Evolutionary conservation across 1,140 invertebrate genomes (phyloP).

Genomic region (Brachionus rotundiformis): DNA sequence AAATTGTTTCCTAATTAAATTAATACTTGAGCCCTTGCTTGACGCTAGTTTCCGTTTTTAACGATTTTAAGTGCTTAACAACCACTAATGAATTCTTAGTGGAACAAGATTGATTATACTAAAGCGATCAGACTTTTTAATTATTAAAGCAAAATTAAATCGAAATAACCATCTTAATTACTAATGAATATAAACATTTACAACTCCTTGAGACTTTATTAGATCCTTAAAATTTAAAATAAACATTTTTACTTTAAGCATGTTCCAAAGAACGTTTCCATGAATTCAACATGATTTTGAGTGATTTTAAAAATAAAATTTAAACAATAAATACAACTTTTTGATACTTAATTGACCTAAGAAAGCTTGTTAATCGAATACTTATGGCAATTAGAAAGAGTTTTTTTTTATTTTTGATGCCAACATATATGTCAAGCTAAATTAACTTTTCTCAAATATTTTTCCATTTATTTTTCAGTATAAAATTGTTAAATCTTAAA

Average conservation of each 20-base stretch:
- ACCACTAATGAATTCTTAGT: not conserved
- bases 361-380: not conserved
- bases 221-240: not conserved
- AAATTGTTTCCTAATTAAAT: not conserved
- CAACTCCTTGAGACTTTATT: not conserved
- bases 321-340: too few species aligned
- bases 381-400: too few species aligned
- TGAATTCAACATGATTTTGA: too few species aligned
- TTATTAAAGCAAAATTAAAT: not conserved
- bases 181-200: not conserved
- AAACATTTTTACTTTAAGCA: not conserved
- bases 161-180: not conserved
- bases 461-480: too few species aligned
- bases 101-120: not conserved
- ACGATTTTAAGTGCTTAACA: constrained; percentile 18
- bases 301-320: too few species aligned
- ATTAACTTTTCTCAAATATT: too few species aligned
- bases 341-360: not conserved
- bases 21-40: not conserved
- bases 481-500: not conserved
- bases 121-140: not conserved
- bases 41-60: constrained; percentile 16
- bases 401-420: too few species aligned
- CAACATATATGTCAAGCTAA: too few species aligned
- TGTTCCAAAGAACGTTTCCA: not conserved